Evolutionary conservation across 2,797 vertebrate species (phyloP).

Genomic region (Ctenochaetus hawaiiensis): DNA sequence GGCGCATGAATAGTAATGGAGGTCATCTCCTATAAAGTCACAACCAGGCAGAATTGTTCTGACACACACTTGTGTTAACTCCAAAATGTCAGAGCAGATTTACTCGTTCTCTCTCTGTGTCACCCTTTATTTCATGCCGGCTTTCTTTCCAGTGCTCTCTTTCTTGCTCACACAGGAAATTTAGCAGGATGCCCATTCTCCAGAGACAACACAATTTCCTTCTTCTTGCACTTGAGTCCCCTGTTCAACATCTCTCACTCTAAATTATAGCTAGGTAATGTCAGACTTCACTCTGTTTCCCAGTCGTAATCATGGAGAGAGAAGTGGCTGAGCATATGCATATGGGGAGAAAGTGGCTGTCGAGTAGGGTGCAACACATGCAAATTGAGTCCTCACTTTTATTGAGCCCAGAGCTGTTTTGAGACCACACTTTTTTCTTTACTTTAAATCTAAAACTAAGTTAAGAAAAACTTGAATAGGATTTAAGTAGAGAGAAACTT

Average conservation of each 20-base stretch:
- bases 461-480: not conserved
- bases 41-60: constrained; percentile 60
- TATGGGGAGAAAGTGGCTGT: constrained; percentile 38
- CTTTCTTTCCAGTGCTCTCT: constrained; percentile 33
- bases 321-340: constrained; percentile 7
- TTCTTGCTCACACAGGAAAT: constrained; percentile 58
- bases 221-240: constrained; percentile 28
- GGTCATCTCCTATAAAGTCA: constrained; percentile 62
- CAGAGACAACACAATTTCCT: constrained; percentile 52
- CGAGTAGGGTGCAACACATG: constrained; percentile 7
- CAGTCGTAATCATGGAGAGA: constrained; percentile 36
- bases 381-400: constrained; percentile 38
- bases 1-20: constrained; percentile 60
- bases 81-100: constrained; percentile 66
- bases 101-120: constrained; percentile 30
- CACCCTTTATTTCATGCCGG: constrained; percentile 57
- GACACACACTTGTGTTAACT: constrained; percentile 71
- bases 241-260: constrained; percentile 54
- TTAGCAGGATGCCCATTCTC: constrained; percentile 51
- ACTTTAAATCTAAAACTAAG: constrained; percentile 28
- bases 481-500: not conserved
- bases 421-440: not conserved
- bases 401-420: constrained; percentile 10
- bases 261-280: constrained; percentile 45
- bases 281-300: constrained; percentile 51